Percentiles rank a stretch among this genome's conserved stretches.
These are phyloP conservation scores for Buphagus erythrorhynchus DNA, from an alignment of 2,797 vertebrate species.

Conservation along the genomic window DNA sequence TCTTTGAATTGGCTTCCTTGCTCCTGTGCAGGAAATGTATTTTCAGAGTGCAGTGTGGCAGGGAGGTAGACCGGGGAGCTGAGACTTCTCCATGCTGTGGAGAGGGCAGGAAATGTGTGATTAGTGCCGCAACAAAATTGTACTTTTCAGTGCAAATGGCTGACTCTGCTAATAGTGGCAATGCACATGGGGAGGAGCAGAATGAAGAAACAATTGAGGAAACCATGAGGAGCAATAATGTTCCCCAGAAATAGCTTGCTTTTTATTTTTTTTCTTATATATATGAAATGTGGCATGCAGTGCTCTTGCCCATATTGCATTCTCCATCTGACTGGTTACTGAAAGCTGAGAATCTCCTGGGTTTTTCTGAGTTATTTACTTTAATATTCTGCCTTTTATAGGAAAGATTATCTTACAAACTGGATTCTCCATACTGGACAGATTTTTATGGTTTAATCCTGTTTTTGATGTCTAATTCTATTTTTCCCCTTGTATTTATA, in stretches of 20 bases:
- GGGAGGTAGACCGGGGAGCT: background rate
- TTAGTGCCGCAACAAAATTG: background rate
- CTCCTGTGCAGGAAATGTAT: background rate
- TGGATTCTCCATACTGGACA: slow-evolving; percentile 61
- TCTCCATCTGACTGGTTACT: slow-evolving; percentile 67
- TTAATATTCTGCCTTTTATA: slow-evolving; percentile 71
- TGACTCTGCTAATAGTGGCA: background rate
- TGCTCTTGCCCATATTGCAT: slow-evolving; percentile 49
- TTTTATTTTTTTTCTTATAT: background rate
- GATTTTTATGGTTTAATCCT: slow-evolving; percentile 70
- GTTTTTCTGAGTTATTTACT: slow-evolving; percentile 72
- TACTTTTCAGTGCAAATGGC: background rate
- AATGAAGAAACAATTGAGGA: background rate
- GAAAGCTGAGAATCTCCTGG: slow-evolving; percentile 56
- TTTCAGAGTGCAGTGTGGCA: fast-evolving
- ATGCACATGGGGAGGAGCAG: background rate
- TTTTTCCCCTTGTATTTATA: slow-evolving; percentile 57
- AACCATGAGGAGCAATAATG: background rate
- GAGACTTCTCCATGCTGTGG: fast-evolving
- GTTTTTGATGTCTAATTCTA: slow-evolving; percentile 64
- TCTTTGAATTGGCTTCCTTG: background rate
- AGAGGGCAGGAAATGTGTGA: background rate
- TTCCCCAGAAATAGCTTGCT: background rate
- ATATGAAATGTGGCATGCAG: slow-evolving; percentile 2
- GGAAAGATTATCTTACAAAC: slow-evolving; percentile 69